Conservation (phyloP, 2,113 vertebrate genomes). For the Coregonus clupeaformis region DNA sequence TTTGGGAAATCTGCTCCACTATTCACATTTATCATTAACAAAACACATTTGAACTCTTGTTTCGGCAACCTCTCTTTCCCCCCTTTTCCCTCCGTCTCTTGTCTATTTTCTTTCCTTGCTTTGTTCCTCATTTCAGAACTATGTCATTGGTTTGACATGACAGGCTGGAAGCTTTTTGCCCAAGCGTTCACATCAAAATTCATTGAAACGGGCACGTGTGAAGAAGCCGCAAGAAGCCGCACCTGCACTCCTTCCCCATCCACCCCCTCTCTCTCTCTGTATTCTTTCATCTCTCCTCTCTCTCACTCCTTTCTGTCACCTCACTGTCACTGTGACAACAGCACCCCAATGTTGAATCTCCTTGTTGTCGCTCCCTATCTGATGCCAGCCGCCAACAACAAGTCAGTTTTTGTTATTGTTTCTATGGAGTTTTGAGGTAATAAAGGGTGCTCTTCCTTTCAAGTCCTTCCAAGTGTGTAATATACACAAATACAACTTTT, state of each 20-base stretch:
- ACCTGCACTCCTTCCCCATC: constrained; percentile 50
- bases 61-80: constrained; percentile 15
- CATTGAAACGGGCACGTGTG: constrained; percentile 57
- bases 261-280: constrained; percentile 57
- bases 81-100: not conserved
- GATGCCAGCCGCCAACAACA: constrained; percentile 70
- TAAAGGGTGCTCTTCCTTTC: constrained; percentile 49
- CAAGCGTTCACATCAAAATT: constrained; percentile 64
- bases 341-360: constrained; percentile 24
- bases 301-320: constrained; percentile 29
- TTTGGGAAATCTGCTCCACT: not conserved
- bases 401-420: constrained; percentile 68
- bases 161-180: constrained; percentile 50
- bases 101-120: constrained; percentile 44
- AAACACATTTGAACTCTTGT: constrained; percentile 46
- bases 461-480: not conserved
- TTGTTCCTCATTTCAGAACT: constrained; percentile 54
- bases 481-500: no score
- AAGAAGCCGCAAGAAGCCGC: constrained; percentile 32
- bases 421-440: constrained; percentile 62
- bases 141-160: constrained; percentile 49
- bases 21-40: constrained; percentile 46
- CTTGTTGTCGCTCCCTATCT: constrained; percentile 51
- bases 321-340: not conserved
- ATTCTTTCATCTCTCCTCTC: constrained; percentile 1